Evolutionary conservation across 2,797 vertebrate genomes (phyloP), one percentile per base, ranked within the genome.

Genomic region (Mycteria americana): DNA sequence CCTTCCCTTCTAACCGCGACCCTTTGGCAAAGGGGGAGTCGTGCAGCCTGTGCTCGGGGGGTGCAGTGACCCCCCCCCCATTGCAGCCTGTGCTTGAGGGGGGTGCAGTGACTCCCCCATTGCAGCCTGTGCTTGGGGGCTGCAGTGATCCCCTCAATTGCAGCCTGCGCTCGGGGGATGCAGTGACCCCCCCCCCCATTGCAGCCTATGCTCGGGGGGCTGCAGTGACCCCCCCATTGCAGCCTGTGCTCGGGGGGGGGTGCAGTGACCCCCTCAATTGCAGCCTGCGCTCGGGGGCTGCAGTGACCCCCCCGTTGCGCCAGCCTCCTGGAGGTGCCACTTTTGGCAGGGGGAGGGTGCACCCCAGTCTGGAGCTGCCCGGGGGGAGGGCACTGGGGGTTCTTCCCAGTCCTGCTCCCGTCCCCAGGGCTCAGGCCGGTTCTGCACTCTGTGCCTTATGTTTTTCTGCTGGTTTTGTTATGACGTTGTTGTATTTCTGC

Each of bases 341-440:
- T 41, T 51, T 63, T 4, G 14, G 37, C 3, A 1, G 28, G n/a
- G 51, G 21, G 24, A 64, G 37, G 22, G 59, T 18, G 2, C 16
- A 3, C 16, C 39, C 33, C 2, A 1, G 33, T 37, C 62, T 3
- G 2, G 53, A 39, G 53, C 13, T 3, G 17, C 63, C 25, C 3
- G 1, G 18, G 35, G 50, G 25, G 25, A 7, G 16, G 27, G 33
- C 33, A 6, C 33, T 0, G 7, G 35, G 54, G 54, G 2, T 11
- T 57, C 24, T 28, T 56, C 78, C 51, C 57, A 43, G 8, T 31
- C 33, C 51, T 3, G 24, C 18, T 14, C 19, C n/a, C 13, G 2
- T 62, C 37, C 23, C 8, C 13, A 11, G 1, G 18, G 33, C 18
- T 45, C 39, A 5, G 39, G 39, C 57, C 0, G 2, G 33, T 24